phyloP scores from a whole-genome alignment of 30 jellyfish, hydroid and myxozoan genomes.

The Cassiopea andromeda region DNA sequence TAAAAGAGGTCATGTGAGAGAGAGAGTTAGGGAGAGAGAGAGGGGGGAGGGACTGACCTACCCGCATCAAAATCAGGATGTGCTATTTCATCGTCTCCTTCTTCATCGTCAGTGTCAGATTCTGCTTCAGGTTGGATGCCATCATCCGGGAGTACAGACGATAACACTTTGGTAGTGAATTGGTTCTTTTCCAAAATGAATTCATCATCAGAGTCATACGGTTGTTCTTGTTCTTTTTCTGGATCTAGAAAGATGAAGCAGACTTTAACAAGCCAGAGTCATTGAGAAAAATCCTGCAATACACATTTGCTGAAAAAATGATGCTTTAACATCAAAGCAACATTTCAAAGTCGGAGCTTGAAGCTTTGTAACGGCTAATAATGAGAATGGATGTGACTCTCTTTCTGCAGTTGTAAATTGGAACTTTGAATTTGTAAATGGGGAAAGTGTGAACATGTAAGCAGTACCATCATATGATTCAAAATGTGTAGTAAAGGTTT shows the following conservation, averaged over 20 bases:
- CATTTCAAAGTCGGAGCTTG: no score
- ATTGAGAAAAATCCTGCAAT: background rate
- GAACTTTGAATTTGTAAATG: no score
- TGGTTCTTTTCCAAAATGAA: constrained; percentile 53
- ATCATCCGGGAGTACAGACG: constrained; percentile 57
- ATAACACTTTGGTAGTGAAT: constrained; percentile 39
- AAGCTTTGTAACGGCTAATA: no score
- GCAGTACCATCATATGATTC: no score
- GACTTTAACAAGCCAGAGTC: background rate
- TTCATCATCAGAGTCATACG: constrained; percentile 57
- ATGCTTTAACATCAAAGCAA: no score
- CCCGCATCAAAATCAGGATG: background rate
- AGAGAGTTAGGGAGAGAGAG: background rate
- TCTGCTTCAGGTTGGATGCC: background rate
- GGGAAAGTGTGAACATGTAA: no score
- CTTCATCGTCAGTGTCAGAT: background rate
- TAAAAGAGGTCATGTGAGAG: background rate
- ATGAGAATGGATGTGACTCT: no score
- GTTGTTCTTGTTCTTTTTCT: constrained; percentile 10
- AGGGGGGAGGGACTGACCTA: background rate
- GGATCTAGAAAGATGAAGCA: background rate
- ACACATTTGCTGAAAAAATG: no score
- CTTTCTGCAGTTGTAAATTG: no score
- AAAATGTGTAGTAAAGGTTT: no score
- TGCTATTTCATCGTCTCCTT: background rate